Percentiles rank a stretch among this genome's conserved stretches.
These are phyloP conservation scores for Diloba caeruleocephala DNA, from an alignment of 2,888 invertebrate genomes.

Conservation along the genomic window DNA sequence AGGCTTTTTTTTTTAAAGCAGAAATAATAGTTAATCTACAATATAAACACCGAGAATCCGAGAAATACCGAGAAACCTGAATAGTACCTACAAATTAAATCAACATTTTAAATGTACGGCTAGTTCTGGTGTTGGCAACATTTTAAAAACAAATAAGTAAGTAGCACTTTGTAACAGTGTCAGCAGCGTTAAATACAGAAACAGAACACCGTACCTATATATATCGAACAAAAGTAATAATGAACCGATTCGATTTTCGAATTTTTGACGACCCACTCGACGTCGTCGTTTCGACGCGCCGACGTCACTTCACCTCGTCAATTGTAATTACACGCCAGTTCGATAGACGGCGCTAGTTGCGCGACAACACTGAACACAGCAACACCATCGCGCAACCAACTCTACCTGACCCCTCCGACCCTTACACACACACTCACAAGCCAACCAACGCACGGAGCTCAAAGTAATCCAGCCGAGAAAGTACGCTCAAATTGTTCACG, in stretches of 20 bases:
- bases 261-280: constrained; percentile 75
- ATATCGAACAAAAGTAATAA: constrained; percentile 62
- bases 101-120: constrained; percentile 10
- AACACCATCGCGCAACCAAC: constrained; percentile 51
- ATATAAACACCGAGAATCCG: constrained; percentile 11
- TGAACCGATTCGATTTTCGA: constrained; percentile 71
- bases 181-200: constrained; percentile 11
- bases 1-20: background rate
- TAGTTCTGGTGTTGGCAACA: constrained; percentile 5
- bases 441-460: constrained; percentile 50
- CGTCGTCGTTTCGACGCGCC: constrained; percentile 58
- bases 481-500: constrained; percentile 68
- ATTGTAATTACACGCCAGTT: constrained; percentile 68
- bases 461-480: constrained; percentile 58
- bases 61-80: too few relatives aligned
- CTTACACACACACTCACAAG: constrained; percentile 25
- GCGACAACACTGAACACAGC: constrained; percentile 49
- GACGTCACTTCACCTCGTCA: constrained; percentile 59
- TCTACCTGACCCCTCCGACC: constrained; percentile 52
- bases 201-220: constrained; percentile 19
- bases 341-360: constrained; percentile 64
- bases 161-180: constrained; percentile 12
- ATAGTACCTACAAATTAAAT: constrained; percentile 22
- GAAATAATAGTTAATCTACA: constrained; percentile 4
- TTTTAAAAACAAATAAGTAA: constrained; percentile 5